Percentiles rank a stretch among this genome's conserved stretches.
These are phyloP conservation scores for Diglossa brunneiventris DNA, from an alignment of 2,113 vertebrate genomes.

Conservation along the genomic window DNA sequence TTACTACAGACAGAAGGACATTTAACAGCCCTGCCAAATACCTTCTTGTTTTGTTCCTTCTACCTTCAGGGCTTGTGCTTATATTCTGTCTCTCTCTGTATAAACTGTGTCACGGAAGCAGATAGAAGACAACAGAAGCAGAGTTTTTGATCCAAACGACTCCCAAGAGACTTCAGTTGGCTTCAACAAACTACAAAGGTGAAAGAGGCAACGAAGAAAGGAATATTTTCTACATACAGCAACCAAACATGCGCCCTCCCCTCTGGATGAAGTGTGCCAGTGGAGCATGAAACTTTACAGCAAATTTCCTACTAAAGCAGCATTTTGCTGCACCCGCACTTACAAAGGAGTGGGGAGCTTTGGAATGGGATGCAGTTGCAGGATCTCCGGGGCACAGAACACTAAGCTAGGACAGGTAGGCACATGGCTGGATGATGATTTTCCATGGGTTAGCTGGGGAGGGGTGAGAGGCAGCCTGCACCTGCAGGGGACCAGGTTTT, in stretches of 20 bases:
- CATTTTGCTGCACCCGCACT: neutral
- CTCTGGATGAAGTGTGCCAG: neutral
- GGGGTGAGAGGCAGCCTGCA: neutral
- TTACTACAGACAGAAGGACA: neutral
- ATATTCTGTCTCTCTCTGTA: neutral
- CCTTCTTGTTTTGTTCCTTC: neutral
- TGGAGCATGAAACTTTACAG: neutral
- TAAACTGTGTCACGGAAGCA: neutral
- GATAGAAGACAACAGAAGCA: neutral
- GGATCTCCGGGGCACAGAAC: neutral
- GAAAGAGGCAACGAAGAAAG: neutral
- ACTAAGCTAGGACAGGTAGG: neutral
- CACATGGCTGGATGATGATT: rapidly evolving
- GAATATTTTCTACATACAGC: neutral
- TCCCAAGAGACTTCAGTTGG: neutral
- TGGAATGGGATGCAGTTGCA: neutral
- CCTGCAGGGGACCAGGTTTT: neutral
- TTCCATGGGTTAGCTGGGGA: neutral
- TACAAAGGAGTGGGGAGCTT: neutral
- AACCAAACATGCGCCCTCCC: neutral
- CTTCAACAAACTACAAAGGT: neutral
- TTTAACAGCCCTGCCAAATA: neutral
- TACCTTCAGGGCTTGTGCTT: neutral
- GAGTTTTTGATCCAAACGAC: neutral
- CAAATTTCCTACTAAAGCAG: neutral